These are phyloP conservation scores for Pogonus chalceus DNA, from an alignment of 1,140 invertebrate species.

Conservation along the genomic window DNA sequence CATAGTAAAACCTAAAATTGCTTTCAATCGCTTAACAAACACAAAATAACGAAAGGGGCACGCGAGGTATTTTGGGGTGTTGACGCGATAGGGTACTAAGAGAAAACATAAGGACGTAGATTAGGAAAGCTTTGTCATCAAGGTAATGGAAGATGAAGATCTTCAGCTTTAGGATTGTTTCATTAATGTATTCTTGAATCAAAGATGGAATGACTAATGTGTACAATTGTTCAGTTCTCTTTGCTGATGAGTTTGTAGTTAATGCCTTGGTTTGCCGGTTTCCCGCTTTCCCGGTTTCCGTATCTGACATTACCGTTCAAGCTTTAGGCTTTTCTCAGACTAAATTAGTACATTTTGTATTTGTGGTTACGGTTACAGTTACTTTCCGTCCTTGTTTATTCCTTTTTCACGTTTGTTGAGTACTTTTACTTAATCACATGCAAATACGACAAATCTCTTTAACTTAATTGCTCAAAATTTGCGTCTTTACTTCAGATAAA, in stretches of 20 bases:
- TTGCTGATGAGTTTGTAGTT: conserved; percentile 4
- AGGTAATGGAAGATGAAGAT: conserved; percentile 27
- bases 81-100: no score
- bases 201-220: conserved; percentile 28
- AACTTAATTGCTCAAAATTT: no score
- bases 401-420: no score
- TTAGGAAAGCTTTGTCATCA: conserved; percentile 30
- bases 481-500: no score
- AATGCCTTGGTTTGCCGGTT: background rate
- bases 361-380: background rate
- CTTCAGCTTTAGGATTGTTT: conserved; percentile 22
- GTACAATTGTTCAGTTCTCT: conserved; percentile 20
- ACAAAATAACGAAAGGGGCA: no score
- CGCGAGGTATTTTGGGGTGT: no score
- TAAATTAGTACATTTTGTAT: conserved; percentile 2
- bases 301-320: background rate
- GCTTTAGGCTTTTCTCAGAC: background rate
- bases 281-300: background rate
- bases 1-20: no score
- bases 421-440: no score
- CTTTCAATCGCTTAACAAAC: no score
- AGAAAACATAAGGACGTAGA: conserved; percentile 15
- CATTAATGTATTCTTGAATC: conserved; percentile 29
- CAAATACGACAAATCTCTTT: no score
- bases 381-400: background rate